Percentiles rank a stretch among this genome's conserved stretches.
phyloP scores from a whole-genome alignment of 1,140 invertebrate genomes.

The Diploscapter pachys region DNA sequence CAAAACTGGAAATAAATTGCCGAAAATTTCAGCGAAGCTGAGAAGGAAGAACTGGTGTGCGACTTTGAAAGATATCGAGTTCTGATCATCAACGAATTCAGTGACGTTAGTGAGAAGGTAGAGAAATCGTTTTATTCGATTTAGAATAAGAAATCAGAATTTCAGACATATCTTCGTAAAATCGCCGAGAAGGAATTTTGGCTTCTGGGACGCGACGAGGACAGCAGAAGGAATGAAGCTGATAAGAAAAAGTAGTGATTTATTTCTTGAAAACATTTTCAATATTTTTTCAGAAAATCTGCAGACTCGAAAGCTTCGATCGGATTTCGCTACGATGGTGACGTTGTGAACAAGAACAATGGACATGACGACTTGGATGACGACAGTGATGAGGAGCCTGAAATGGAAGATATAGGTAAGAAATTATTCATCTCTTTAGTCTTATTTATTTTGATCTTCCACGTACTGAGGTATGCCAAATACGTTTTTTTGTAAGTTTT shows the following conservation, averaged over 20 bases:
- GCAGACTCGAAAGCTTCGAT: not conserved
- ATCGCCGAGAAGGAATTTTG: not conserved
- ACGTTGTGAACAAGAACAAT: not conserved
- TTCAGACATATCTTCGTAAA: not conserved
- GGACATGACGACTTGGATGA: not conserved
- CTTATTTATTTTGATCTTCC: not conserved
- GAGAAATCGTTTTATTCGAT: not conserved
- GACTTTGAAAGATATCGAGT: conserved; percentile 45
- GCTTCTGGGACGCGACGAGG: not conserved
- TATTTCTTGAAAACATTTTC: not conserved
- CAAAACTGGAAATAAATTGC: not conserved
- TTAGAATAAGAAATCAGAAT: not conserved
- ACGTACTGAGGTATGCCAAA: not conserved
- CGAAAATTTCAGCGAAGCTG: conserved; percentile 5
- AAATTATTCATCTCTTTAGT: too few species aligned
- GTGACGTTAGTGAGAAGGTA: conserved; percentile 14
- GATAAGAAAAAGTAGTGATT: not conserved
- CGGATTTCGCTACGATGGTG: not conserved
- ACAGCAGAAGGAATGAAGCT: not conserved
- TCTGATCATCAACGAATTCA: conserved; percentile 24
- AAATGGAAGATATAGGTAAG: not conserved
- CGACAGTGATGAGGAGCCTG: not conserved
- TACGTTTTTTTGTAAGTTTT: not conserved
- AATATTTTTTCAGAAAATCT: not conserved
- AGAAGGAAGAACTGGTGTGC: conserved; percentile 48